Evolutionary conservation across 1,140 invertebrate species (phyloP).

Genomic region (Drosophila parvula): DNA sequence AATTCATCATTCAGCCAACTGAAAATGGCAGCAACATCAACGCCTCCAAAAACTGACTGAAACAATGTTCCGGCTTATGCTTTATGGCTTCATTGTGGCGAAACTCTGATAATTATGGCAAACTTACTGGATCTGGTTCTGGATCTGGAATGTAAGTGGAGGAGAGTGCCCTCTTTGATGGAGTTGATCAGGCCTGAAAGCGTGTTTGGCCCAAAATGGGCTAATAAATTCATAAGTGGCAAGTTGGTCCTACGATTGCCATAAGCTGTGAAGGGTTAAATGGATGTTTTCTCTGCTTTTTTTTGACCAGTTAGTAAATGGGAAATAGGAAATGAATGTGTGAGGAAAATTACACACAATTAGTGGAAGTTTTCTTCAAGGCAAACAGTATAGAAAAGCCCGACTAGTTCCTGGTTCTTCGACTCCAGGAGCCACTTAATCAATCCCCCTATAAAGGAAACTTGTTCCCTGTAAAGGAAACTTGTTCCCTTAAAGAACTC

Average conservation of each 20-base stretch:
- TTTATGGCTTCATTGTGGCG: slow-evolving; percentile 48
- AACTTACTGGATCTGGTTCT: slow-evolving; percentile 3
- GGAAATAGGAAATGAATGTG: too few species aligned
- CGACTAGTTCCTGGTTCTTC: neutral
- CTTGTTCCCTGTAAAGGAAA: slow-evolving; percentile 2
- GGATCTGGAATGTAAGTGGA: neutral
- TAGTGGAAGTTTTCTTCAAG: too few species aligned
- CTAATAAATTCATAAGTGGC: slow-evolving; percentile 15
- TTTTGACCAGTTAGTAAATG: too few species aligned
- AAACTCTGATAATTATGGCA: slow-evolving; percentile 65
- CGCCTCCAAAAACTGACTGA: neutral
- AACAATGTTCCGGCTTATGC: slow-evolving; percentile 19
- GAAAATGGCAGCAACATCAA: slow-evolving; percentile 18
- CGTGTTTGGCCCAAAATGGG: neutral
- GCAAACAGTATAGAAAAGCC: too few species aligned
- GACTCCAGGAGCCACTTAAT: neutral
- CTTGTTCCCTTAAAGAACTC: neutral
- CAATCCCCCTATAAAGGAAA: neutral
- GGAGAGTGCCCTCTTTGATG: neutral
- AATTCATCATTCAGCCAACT: slow-evolving; percentile 28
- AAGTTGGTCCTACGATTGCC: neutral
- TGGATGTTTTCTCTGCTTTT: too few species aligned
- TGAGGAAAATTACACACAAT: too few species aligned
- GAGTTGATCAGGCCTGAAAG: slow-evolving; percentile 3
- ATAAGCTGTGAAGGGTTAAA: neutral